Conservation (phyloP, 2,797 vertebrate species). For the Scyliorhinus canicula region DNA sequence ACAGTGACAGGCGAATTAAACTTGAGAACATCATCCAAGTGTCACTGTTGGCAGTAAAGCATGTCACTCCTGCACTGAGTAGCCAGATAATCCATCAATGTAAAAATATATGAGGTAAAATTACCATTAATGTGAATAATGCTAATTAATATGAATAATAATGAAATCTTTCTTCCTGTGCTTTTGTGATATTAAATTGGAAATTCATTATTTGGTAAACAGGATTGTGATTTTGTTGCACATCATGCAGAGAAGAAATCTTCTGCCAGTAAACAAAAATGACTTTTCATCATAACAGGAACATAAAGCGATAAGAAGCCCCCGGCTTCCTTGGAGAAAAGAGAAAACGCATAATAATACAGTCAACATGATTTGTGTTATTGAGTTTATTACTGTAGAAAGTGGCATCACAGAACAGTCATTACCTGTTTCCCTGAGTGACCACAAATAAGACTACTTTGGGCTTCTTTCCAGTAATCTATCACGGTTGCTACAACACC, state of each 20-base stretch:
- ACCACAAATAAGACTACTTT: not conserved
- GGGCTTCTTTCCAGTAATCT: not conserved
- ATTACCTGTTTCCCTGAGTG: slow-evolving; percentile 12
- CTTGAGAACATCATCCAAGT: not conserved
- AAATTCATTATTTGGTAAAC: not conserved
- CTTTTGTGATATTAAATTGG: not conserved
- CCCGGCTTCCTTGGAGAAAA: not conserved
- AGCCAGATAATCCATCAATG: not conserved
- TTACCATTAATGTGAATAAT: not conserved
- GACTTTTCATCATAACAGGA: not conserved
- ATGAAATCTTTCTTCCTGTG: not conserved
- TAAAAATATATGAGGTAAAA: not conserved
- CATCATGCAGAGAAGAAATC: not conserved
- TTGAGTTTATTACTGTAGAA: slow-evolving; percentile 8
- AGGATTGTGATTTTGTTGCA: not conserved
- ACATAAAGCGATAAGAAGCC: not conserved
- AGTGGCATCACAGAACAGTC: slow-evolving; percentile 19
- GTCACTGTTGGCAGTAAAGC: too few relatives aligned
- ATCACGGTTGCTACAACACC: not conserved
- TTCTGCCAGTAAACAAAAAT: not conserved
- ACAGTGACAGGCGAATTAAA: not conserved
- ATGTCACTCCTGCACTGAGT: not conserved
- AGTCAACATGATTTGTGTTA: slow-evolving; percentile 2
- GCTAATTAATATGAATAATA: not conserved
- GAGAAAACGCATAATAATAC: not conserved